Percentiles rank a stretch among this genome's conserved stretches.
phyloP scores from a whole-genome alignment of 92 coral and sea anemone species.

The Hydrozoanthus gracilis region DNA sequence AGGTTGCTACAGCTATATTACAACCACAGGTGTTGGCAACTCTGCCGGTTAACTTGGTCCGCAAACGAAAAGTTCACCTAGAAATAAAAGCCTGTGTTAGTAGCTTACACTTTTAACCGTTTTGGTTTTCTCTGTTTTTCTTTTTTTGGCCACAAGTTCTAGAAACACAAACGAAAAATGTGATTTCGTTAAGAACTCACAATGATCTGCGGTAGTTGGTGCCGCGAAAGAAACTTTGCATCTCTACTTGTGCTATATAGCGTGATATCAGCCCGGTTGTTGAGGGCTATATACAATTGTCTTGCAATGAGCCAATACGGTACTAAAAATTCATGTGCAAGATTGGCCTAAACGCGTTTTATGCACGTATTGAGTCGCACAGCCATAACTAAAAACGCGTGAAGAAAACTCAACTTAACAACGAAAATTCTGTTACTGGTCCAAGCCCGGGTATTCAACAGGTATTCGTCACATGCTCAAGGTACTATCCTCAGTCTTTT shows the following conservation, averaged over 20 bases:
- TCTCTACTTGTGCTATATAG: slow-evolving; percentile 14
- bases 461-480: background rate
- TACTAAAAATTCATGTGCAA: slow-evolving; percentile 22
- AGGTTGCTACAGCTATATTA: slow-evolving; percentile 10
- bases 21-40: slow-evolving; percentile 23
- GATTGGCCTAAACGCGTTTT: background rate
- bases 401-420: slow-evolving; percentile 8
- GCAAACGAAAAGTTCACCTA: slow-evolving; percentile 17
- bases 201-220: background rate
- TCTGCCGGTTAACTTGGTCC: slow-evolving; percentile 41
- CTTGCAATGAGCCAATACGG: slow-evolving; percentile 27
- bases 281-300: slow-evolving; percentile 12
- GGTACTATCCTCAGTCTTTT: background rate
- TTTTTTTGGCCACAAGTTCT: background rate
- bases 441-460: background rate
- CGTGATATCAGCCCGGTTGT: slow-evolving; percentile 37
- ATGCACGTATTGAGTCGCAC: slow-evolving; percentile 16
- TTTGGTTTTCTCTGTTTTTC: background rate
- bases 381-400: slow-evolving; percentile 10
- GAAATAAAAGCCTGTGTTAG: background rate
- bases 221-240: background rate
- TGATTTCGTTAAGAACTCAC: background rate
- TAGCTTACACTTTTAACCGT: background rate
- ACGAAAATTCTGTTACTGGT: background rate
- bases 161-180: background rate